A percentile compares a stretch with the other conserved stretches of the same genome.
Evolutionary conservation across 2,888 invertebrate genomes (phyloP).

Genomic region (Pemphredon lugubris): DNA sequence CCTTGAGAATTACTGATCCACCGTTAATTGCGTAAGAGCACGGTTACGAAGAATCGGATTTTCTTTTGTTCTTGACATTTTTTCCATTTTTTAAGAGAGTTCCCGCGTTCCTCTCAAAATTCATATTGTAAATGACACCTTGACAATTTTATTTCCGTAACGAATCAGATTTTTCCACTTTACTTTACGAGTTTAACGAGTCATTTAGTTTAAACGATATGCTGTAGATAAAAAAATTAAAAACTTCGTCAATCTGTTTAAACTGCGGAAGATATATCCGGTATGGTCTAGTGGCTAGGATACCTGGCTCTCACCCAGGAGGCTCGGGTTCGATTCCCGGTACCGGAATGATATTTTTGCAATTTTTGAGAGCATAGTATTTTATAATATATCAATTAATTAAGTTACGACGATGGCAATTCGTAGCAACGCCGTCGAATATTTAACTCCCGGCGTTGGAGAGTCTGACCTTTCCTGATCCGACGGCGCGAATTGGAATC

Average conservation of each 20-base stretch:
- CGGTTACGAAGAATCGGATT: background rate
- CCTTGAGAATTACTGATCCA: background rate
- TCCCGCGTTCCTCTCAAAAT: no score
- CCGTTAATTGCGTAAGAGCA: background rate
- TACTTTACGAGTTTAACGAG: no score
- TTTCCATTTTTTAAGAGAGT: no score
- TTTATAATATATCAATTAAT: background rate
- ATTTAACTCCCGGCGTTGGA: conserved; percentile 53
- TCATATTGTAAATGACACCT: no score
- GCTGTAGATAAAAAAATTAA: no score
- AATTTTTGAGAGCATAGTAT: background rate
- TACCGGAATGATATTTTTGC: conserved; percentile 82
- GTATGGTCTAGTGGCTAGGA: conserved; percentile 86
- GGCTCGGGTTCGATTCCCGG: conserved; percentile 86
- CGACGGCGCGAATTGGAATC: conserved; percentile 39
- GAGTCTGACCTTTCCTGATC: conserved; percentile 51
- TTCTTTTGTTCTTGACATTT: background rate
- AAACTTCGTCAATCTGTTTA: no score
- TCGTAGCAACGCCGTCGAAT: conserved; percentile 40
- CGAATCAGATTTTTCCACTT: no score
- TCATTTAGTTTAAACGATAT: no score
- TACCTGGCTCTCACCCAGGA: conserved; percentile 85
- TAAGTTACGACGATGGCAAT: background rate
- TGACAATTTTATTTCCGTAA: no score
- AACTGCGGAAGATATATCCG: no score